Evolutionary conservation across 2,888 invertebrate species (phyloP).

Genomic region (Patella depressa): DNA sequence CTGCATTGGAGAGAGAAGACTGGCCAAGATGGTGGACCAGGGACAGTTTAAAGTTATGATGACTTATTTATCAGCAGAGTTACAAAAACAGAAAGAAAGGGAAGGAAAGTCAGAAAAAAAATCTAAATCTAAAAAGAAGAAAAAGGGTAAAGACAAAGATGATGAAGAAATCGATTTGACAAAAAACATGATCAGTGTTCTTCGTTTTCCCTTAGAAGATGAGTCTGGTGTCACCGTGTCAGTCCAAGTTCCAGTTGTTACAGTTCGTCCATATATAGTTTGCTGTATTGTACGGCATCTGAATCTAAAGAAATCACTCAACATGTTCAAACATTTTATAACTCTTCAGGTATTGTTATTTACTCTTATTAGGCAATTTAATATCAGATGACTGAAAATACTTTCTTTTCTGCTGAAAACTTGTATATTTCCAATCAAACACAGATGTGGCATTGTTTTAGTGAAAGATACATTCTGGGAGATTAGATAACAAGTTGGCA

Average conservation of each 20-base stretch:
- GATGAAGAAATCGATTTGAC: conserved; percentile 68
- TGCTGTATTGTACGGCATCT: conserved; percentile 81
- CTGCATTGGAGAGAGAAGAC: conserved; percentile 80
- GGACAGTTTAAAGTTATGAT: conserved; percentile 80
- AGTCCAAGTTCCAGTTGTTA: conserved; percentile 72
- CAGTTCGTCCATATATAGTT: conserved; percentile 80
- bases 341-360: conserved; percentile 75
- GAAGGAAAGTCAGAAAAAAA: conserved; percentile 50
- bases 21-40: conserved; percentile 81
- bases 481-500: no score
- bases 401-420: no score
- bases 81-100: conserved; percentile 53
- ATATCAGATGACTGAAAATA: no score
- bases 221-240: conserved; percentile 50
- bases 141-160: conserved; percentile 39
- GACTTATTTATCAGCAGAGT: conserved; percentile 79
- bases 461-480: no score
- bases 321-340: conserved; percentile 82
- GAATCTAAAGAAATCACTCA: conserved; percentile 75
- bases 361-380: no score
- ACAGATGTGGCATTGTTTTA: no score
- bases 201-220: conserved; percentile 66
- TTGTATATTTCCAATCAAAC: no score
- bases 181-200: conserved; percentile 67
- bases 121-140: conserved; percentile 51